A percentile compares a stretch with the other conserved stretches of the same genome.
These are phyloP conservation scores for Drosophila nigrodunni DNA, from an alignment of 1,140 invertebrate genomes.

Conservation along the genomic window DNA sequence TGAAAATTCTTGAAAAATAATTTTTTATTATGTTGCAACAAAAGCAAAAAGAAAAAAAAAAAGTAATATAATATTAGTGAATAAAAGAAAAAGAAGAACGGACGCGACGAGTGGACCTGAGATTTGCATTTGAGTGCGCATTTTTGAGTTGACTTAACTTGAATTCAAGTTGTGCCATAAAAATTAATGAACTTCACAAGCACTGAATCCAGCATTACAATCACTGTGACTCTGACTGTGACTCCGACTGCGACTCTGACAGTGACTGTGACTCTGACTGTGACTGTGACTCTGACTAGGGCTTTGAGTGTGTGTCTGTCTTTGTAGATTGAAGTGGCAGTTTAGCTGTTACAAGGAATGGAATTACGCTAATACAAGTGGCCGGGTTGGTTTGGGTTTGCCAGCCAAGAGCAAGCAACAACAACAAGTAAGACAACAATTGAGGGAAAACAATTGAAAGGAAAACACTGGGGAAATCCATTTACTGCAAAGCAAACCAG, in stretches of 20 bases:
- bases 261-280: constrained; percentile 42
- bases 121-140: constrained; percentile 68
- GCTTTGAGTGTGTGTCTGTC: not conserved
- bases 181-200: constrained; percentile 75
- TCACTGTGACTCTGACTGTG: constrained; percentile 36
- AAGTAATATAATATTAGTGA: no score
- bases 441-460: constrained; percentile 60
- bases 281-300: not conserved
- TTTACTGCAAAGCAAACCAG: constrained; percentile 41
- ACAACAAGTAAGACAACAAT: not conserved
- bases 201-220: constrained; percentile 33
- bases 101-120: constrained; percentile 37
- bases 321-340: constrained; percentile 1
- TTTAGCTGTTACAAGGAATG: constrained; percentile 30
- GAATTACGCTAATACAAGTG: constrained; percentile 71
- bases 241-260: constrained; percentile 27
- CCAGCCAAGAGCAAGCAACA: constrained; percentile 22
- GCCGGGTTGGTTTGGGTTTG: not conserved
- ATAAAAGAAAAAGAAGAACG: not conserved
- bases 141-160: constrained; percentile 35
- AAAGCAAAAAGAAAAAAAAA: constrained; percentile 9
- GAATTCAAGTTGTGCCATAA: constrained; percentile 66
- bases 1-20: constrained; percentile 63
- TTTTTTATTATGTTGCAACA: constrained; percentile 66
- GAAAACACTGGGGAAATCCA: constrained; percentile 29